Base-by-base conservation (phyloP, 2,113 vertebrate genomes). In the Epinephelus moara region DNA sequence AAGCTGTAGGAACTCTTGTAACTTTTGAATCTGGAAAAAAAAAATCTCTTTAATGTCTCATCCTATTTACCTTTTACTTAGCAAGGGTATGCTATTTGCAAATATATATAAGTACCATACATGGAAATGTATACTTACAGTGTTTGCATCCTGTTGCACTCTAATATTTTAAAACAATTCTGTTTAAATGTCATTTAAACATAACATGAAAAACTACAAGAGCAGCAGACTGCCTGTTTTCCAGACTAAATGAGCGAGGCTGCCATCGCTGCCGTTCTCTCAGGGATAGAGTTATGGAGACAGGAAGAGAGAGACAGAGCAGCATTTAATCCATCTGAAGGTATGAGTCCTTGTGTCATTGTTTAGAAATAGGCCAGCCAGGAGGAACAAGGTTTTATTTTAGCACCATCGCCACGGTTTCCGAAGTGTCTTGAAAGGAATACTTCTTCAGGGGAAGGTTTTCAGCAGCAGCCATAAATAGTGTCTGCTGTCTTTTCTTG, bases 321-420 rank as follows among this genome's bases (percentile, higher is more conserved):
- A 53, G 40, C 50, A 73, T 87, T 61, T 49, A 63, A 81, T 80
- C 61, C 66, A 62, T 53, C 47, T 79, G 18, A 72, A 78, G 52
- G 11, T 70, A 33, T 63, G 60, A 61, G n/a, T 25, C 17, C 49
- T 6, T 52, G 81, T 64, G 72, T 76, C 59, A 78, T 78, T 86
- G 73, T 90, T 82, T 70, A 81, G 76, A 93, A 89, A 86, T 74
- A 86, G 85, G 70, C 74, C 88, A 72, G 37, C 0, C 1, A 74
- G 45, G 63, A 87, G 59, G 76, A 83, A 53, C 14, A 5, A 19
- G 33, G 72, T 89, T 81, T 87, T 91, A 77, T 83, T 91, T 83
- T 80, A 66, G 68, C 71, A 55, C 53, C 56, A 19, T 82, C 37
- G 4, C 40, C 45, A 47, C 25, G 9, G 57, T 76, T 89, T 86